Base-by-base conservation (phyloP, 2,113 vertebrate genomes). In the Mustelus asterias region DNA sequence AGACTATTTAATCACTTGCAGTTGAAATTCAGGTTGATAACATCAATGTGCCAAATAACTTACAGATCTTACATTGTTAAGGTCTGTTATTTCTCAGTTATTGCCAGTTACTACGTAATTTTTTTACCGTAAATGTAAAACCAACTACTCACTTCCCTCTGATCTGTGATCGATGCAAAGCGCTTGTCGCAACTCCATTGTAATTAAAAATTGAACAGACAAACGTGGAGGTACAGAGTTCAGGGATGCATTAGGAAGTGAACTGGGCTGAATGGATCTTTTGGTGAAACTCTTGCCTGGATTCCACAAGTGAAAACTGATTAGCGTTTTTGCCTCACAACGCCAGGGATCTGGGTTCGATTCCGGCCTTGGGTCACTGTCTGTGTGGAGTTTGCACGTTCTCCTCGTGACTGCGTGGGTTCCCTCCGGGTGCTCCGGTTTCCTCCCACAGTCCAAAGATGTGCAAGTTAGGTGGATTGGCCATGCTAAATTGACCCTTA, bases 31-130 rank as follows among this genome's bases (percentile, higher is more conserved):
- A 29, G 48, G 8, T 54, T 58, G 86, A 89, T 89, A 89, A 88
- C 44, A 58, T 58, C 86, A 48, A 44, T 5, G 48, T 89, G 24
- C 26, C 48, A 89, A 58, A 29, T 58, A 89, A 29, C 86, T 89
- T 89, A 58, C 86, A 89, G 48, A 58, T 54, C 86, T 89, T 58
- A 58, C 86, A 89, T 89, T 58, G 22, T 29, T 58, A 41, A 41
- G 7, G 86, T 58, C 86, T 89, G 86, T 89, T 89, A 89, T 89
- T 89, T 89, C 86, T 89, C 86, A 54, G 86, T 89, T 58, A 24
- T 58, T 89, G 86, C 86, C 86, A 89, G 86, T 89, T 44, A 89
- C 48, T 89, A 58, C 48, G 48, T 48, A 89, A 89, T 58, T 24
- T 48, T 54, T 89, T 89, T 58, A 58, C 48, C 58, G 24, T 89